Base-by-base conservation (phyloP, 2,797 vertebrate species). In the Neosilurus mollespiculum region DNA sequence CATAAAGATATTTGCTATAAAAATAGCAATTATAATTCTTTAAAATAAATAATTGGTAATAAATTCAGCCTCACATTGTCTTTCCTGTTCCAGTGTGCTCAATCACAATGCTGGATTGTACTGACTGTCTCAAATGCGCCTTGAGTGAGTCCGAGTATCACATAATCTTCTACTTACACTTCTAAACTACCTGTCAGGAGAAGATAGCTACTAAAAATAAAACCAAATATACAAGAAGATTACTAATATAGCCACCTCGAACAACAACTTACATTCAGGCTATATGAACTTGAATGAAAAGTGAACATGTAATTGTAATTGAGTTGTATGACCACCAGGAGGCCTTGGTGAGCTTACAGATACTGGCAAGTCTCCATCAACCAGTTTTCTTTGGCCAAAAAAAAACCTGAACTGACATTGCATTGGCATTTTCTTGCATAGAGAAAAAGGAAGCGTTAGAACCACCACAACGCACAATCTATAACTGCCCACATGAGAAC, bases 221-320 rank as follows among this genome's bases (percentile, higher is more conserved):
- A 77, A 53, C 18, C 12, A 62, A 84, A 77, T 18, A 85, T 82
- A 76, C 18, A 76, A 69, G 85, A 81, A 54, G 64, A 88, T 56
- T 64, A 62, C 84, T 72, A 65, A 81, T 26, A 84, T 16, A 86
- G 22, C 83, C 43, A 72, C 64, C 59, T 24, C 84, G 58, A 69
- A 59, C 37, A 65, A 81, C 43, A 82, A 70, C 54, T 26, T 20
- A 65, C 75, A 18, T 71, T 88, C 7, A 76, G 78, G 70, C 69
- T 67, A 72, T 84, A 77, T 77, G 83, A 87, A 70, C 85, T 73
- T 69, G 70, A 91, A 87, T 87, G 78, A 90, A 83, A 81, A 88
- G 91, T 93, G 92, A 93, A 92, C 84, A 89, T 86, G 75, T 16
- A 24, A 84, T 86, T 87, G 82, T 86, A 78, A 87, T 62, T 73